A percentile compares a stretch with the other conserved stretches of the same genome.
Conservation (phyloP, 2,797 vertebrate species). For the Melanogrammus aeglefinus region DNA sequence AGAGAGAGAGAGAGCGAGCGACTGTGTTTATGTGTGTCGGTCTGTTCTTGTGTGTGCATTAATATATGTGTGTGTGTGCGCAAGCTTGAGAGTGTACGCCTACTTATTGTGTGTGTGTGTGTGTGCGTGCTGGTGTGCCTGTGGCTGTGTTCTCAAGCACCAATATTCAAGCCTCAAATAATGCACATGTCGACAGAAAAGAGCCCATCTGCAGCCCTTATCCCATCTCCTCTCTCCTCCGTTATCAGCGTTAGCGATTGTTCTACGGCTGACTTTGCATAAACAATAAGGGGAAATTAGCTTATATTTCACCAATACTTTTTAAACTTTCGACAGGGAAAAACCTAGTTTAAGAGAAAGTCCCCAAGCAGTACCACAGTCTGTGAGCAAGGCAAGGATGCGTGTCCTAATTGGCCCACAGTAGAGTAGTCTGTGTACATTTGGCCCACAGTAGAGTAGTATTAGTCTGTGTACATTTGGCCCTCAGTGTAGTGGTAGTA, state of each 20-base stretch:
- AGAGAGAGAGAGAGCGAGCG: not conserved
- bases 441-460: too few relatives aligned
- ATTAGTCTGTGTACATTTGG: too few relatives aligned
- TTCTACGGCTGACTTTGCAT: conserved; percentile 61
- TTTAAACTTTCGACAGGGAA: conserved; percentile 31
- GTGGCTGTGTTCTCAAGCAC: conserved; percentile 25
- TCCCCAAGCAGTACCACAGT: too few relatives aligned
- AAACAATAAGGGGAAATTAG: conserved; percentile 44
- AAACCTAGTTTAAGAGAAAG: not conserved
- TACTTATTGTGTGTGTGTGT: conserved; percentile 11
- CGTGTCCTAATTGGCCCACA: too few relatives aligned
- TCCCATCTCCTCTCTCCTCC: conserved; percentile 40
- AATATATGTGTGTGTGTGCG: not conserved
- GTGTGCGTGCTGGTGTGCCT: conserved; percentile 9
- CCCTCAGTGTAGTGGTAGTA: too few relatives aligned
- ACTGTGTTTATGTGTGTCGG: not conserved
- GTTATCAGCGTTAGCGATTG: conserved; percentile 49
- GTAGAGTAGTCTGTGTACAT: too few relatives aligned
- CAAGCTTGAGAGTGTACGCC: conserved; percentile 3
- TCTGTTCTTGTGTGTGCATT: conserved; percentile 13
- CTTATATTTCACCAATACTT: conserved; percentile 4
- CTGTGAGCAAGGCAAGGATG: too few relatives aligned
- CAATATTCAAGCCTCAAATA: conserved; percentile 34
- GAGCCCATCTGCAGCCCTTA: conserved; percentile 32
- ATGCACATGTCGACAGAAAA: conserved; percentile 61